Base-by-base conservation (phyloP, 2,797 vertebrate species). In the Jordanella pulchra region DNA sequence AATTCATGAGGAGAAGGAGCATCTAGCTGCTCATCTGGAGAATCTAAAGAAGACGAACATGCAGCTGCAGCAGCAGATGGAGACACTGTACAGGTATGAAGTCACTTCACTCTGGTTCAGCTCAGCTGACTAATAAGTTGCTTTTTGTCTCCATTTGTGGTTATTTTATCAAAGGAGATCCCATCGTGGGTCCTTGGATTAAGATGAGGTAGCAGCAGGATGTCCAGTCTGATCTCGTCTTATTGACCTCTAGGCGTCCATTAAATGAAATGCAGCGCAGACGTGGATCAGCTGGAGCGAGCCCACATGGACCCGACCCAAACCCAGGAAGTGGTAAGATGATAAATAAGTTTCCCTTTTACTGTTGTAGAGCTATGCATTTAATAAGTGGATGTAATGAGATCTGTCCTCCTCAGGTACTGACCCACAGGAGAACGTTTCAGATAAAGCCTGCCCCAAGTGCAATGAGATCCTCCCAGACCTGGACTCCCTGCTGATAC, bases 401-500 rank as follows among this genome's bases (percentile, higher is more conserved):
- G 48, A 78, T 71, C 51, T 82, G 65, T 84, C 50, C n/a, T 15
- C 75, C 42, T 14, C 88, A 98, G 97, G 95, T 83, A 83, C 92
- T 0, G 94, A 95, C 65, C 96, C 96, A 73, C 93, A 94, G 76
- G 86, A 47, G 55, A 95, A 93, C 78, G 95, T 98, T 76, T 96
- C 96, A 0, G 82, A 97, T 27, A 95, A 97, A 28, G 95, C 94
- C 0, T 99, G 98, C 84, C 98, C 98, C 44, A 99, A 98, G 80
- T 99, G 97, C 85, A 94, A 94, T 15, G 94, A 95, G 82, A 93
- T 96, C 82, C 93, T 98, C 30, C 98, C 97, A 0, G 97, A 99
- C 86, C 93, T 99, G 78, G 98, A 99, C 89, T 96, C 95, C 0
- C 92, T 99, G 74, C 98, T 99, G 92, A 98, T 99, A 89, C 98